Base-by-base conservation (phyloP, 1,140 invertebrate genomes). In the Cydia amplana region DNA sequence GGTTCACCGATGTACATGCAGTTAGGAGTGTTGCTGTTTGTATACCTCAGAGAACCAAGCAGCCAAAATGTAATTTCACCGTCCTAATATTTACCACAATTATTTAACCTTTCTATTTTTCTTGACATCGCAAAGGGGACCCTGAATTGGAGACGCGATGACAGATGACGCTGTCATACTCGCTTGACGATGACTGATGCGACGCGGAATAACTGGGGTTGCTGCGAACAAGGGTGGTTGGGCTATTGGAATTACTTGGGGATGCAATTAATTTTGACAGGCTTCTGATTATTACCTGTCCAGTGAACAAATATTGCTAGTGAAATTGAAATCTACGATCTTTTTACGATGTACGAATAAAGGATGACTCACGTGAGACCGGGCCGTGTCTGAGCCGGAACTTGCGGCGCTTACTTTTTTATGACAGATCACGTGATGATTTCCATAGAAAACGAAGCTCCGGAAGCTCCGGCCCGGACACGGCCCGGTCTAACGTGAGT, bases 121-220 rank as follows among this genome's bases (percentile, higher is more conserved):
- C 65, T 36, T 36, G 65, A 70, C 55, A 60, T 12, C 55, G 9
- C 55, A 23, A 20, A 23, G 4, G 20, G 12, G 16, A 20, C n/a
- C 65, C 65, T n/a, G 65, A 18, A 18, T 36, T 36, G 36, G 9
- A 70, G 65, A 40, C 65, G 18, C 65, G 14, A 43, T 70, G 65
- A 70, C 65, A 70, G 65, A 70, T 70, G 65, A 40, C 65, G 18
- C 65, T 70, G 65, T 70, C 36, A 70, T 43, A 70, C 20, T 70
- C 20, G 65, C 32, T 9, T 70, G 65, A 70, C 65, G 65, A 70
- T 70, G 65, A 70, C 65, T n/a, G 65, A 70, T 70, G 64, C 12
- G 65, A 9, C 32, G 16, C 65, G 36, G 12, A 36, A 70, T 36
- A 65, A 32, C 25, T 20, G 16, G 28, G 28, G 65, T 25, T 28